Base-by-base conservation (phyloP, 2,113 vertebrate genomes). In the Neodon shergylaensis region DNA sequence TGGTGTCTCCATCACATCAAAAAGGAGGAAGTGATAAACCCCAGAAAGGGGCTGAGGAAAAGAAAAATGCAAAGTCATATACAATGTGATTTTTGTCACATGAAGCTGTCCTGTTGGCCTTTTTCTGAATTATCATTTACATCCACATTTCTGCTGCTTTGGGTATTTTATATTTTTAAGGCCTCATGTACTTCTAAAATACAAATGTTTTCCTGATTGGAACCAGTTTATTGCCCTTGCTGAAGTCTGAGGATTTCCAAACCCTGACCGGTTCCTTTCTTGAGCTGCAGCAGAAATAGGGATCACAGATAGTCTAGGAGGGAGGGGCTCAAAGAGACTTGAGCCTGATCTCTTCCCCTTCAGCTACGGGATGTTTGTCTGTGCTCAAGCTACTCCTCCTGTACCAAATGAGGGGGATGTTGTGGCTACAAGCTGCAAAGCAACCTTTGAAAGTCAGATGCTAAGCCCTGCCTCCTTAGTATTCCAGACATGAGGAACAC, bases 131-230 rank as follows among this genome's bases (percentile, higher is more conserved):
- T 58, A 58, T 58, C 54, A 6, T 58, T 58, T 58, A 21, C 54
- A 58, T 66, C 88, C n/a, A 44, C 33, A 68, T 94, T 92, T 90
- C 72, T 89, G 70, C 90, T 84, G 78, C 52, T 86, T 73, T n/a
- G 14, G 49, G 49, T n/a, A 28, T 39, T 95, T 95, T 66, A 24
- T 91, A 52, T 95, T 86, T 96, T 96, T 88, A 66, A 92, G 90
- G 24, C 72, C 13, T 42, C 52, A 3, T 16, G 21, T 4, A 13
- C 66, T 44, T 79, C 73, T 89, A 93, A 90, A 82, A 95, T 52
- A 24, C n/a, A 89, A 79, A 86, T 61, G 33, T 91, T 94, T 94
- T 83, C 11, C 81, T 94, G 63, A 76, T 49, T 49, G 81, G 58
- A 79, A 19, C 31, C 42, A 44, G 28, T 72, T 58, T 65, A 82